Conservation (phyloP, 2,888 invertebrate species). For the Eristalis intricaria region DNA sequence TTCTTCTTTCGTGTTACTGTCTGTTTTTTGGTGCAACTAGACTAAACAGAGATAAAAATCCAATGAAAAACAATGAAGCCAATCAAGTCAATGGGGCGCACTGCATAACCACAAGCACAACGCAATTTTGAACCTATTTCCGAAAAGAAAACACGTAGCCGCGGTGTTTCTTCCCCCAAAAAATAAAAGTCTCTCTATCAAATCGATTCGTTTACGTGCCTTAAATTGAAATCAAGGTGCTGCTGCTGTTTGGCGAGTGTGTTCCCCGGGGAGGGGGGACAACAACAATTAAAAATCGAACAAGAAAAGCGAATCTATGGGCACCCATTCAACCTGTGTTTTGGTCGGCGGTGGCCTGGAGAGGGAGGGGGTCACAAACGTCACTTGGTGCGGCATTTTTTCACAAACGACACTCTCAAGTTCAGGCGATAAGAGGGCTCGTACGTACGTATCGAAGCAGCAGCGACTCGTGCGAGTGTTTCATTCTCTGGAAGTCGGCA, state of each 20-base stretch:
- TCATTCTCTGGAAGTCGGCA: constrained; percentile 2
- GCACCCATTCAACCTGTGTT: background rate
- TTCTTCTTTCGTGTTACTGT: background rate
- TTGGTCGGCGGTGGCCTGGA: background rate
- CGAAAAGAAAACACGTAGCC: constrained; percentile 53
- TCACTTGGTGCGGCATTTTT: background rate
- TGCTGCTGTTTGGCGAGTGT: background rate
- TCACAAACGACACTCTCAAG: background rate
- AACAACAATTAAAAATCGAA: constrained; percentile 32
- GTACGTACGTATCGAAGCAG: background rate
- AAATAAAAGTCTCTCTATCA: constrained; percentile 15
- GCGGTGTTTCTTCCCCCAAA: constrained; percentile 30
- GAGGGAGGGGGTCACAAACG: background rate
- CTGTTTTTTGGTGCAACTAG: constrained; percentile 12
- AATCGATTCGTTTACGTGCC: constrained; percentile 52
- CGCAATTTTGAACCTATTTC: constrained; percentile 4
- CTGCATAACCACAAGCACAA: background rate
- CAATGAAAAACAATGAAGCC: background rate
- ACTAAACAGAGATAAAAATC: constrained; percentile 3
- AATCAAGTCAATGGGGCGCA: background rate
- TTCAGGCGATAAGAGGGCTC: background rate
- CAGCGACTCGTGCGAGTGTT: background rate
- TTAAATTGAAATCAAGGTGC: constrained; percentile 17
- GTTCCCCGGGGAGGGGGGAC: background rate
- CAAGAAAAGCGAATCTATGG: constrained; percentile 42